Evolutionary conservation across 2,888 invertebrate genomes (phyloP).

Genomic region (Cryptocheilus praepositus): DNA sequence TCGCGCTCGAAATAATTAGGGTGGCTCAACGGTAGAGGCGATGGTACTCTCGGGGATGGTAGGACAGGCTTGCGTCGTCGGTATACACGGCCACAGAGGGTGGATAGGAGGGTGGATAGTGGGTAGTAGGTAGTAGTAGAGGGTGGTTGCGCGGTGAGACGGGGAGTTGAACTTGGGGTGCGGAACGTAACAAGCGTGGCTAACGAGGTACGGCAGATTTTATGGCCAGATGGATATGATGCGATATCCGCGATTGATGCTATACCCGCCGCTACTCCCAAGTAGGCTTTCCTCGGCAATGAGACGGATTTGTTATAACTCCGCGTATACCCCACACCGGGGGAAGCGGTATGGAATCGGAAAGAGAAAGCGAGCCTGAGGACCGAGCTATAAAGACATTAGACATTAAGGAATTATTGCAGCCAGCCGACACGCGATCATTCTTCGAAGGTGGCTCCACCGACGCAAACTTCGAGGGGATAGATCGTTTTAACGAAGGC

Average conservation of each 20-base stretch:
- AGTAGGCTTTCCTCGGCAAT: conserved; percentile 42
- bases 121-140: no score
- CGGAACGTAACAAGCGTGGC: conserved; percentile 70
- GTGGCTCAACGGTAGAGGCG: conserved; percentile 44
- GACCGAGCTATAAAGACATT: conserved; percentile 27
- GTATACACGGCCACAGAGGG: conserved; percentile 10
- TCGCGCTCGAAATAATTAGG: conserved; percentile 66
- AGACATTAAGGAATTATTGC: conserved; percentile 43
- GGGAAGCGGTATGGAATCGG: neutral
- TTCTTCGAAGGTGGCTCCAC: conserved; percentile 24
- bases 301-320: conserved; percentile 50
- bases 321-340: conserved; percentile 27
- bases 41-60: conserved; percentile 39
- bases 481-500: no score
- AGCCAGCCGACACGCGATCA: conserved; percentile 33
- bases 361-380: conserved; percentile 8
- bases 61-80: conserved; percentile 27
- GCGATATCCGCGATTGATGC: conserved; percentile 70
- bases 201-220: conserved; percentile 72
- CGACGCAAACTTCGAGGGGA: neutral
- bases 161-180: conserved; percentile 54
- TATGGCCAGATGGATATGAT: conserved; percentile 72
- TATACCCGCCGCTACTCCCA: conserved; percentile 34
- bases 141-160: neutral
- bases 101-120: neutral